Percentiles rank a stretch among this genome's conserved stretches.
Evolutionary conservation across 2,888 invertebrate species (phyloP).

Genomic region (Tenthredo distinguenda): DNA sequence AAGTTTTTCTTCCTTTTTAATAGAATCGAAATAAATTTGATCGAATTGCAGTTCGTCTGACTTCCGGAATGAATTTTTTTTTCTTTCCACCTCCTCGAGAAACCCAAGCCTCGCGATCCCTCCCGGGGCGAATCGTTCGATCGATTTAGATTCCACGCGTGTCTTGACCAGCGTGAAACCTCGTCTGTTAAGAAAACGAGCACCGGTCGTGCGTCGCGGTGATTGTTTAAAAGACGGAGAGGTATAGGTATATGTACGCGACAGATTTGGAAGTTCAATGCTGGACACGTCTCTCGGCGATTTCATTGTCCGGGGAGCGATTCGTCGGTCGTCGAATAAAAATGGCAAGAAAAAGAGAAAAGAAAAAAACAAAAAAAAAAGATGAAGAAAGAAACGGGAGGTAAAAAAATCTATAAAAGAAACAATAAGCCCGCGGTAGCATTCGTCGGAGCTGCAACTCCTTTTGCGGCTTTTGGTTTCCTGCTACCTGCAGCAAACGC

Average conservation of each 20-base stretch:
- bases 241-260: not conserved
- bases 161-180: conserved; percentile 44
- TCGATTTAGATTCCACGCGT: conserved; percentile 31
- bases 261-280: conserved; percentile 39
- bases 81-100: not conserved
- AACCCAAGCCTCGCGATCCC: not conserved
- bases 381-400: not conserved
- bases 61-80: not conserved
- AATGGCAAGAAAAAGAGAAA: conserved; percentile 12
- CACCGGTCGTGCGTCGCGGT: not conserved
- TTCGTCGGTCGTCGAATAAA: conserved; percentile 32
- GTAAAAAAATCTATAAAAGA: not conserved
- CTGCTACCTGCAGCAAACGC: not conserved
- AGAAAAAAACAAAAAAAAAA: not conserved
- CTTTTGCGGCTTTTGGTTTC: conserved; percentile 31
- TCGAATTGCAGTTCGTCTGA: not conserved
- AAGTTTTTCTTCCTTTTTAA: not conserved
- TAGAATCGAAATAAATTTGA: not conserved
- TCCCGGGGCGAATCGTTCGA: not conserved
- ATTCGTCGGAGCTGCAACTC: conserved; percentile 23
- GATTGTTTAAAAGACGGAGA: conserved; percentile 34
- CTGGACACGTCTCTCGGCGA: conserved; percentile 44
- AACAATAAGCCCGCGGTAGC: conserved; percentile 2
- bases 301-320: conserved; percentile 49
- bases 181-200: not conserved